phyloP scores from a whole-genome alignment of 2,797 vertebrate genomes.

The Podarcis siculus region DNA sequence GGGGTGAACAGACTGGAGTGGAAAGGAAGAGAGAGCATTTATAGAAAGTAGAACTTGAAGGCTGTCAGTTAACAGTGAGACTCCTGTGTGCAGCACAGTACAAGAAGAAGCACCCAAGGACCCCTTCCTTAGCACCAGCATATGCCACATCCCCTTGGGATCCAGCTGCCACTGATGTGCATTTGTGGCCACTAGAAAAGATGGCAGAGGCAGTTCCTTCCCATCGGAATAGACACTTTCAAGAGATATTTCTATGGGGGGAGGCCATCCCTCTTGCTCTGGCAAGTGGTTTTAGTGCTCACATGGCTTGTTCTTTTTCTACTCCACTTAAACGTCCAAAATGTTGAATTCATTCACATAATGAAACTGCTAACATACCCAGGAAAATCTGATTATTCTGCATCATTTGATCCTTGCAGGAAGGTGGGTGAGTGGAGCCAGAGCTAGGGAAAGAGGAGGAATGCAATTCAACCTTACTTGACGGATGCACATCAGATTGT shows the following conservation, averaged over 20 bases:
- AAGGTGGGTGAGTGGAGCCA: neutral
- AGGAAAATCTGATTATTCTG: neutral
- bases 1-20: neutral
- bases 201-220: neutral
- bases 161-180: neutral
- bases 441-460: neutral
- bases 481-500: neutral
- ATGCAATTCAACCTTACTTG: neutral
- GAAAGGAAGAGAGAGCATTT: neutral
- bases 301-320: neutral
- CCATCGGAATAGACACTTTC: neutral
- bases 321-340: neutral
- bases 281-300: neutral
- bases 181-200: neutral
- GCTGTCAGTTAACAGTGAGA: neutral
- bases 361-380: neutral
- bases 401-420: neutral
- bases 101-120: neutral
- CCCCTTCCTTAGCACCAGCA: neutral
- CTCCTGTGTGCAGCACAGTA: neutral
- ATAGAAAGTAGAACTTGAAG: neutral
- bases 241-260: no score
- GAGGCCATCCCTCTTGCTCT: neutral
- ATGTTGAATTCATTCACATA: neutral
- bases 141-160: fast-evolving